These are phyloP conservation scores for Gerosis bhagava DNA, from an alignment of 2,888 invertebrate species.

Conservation along the genomic window DNA sequence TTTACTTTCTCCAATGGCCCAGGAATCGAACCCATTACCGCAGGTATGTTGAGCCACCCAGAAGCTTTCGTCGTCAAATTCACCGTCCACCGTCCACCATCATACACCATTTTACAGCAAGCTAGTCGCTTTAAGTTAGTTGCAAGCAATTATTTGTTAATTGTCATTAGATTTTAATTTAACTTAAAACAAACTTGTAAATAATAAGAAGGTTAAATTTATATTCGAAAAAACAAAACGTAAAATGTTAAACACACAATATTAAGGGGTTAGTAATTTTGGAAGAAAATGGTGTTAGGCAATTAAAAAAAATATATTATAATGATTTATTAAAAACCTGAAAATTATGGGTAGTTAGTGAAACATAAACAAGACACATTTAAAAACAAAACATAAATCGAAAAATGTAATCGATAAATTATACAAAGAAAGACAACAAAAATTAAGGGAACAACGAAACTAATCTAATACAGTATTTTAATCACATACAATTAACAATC, in stretches of 20 bases:
- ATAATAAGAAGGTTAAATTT: too few relatives aligned
- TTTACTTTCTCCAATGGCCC: constrained; percentile 21
- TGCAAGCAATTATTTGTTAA: constrained; percentile 32
- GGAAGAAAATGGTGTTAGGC: too few relatives aligned
- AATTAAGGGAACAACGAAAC: constrained; percentile 21
- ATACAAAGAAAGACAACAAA: too few relatives aligned
- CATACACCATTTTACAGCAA: constrained; percentile 37
- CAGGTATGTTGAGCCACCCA: constrained; percentile 67
- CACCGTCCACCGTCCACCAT: constrained; percentile 62
- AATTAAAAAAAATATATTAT: too few relatives aligned
- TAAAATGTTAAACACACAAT: too few relatives aligned
- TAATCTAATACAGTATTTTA: constrained; percentile 38
- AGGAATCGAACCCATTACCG: constrained; percentile 33
- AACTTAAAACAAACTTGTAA: too few relatives aligned
- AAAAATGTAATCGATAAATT: not conserved
- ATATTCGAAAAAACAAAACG: too few relatives aligned
- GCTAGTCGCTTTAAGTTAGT: constrained; percentile 20
- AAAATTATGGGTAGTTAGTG: too few relatives aligned
- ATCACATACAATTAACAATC: constrained; percentile 22
- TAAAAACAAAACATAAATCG: not conserved
- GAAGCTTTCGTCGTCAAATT: constrained; percentile 52
- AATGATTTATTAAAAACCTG: too few relatives aligned
- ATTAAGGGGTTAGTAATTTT: too few relatives aligned
- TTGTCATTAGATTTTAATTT: too few relatives aligned
- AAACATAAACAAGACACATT: too few relatives aligned